phyloP scores from a whole-genome alignment of 2,888 invertebrate genomes.

The Drosophila testacea region DNA sequence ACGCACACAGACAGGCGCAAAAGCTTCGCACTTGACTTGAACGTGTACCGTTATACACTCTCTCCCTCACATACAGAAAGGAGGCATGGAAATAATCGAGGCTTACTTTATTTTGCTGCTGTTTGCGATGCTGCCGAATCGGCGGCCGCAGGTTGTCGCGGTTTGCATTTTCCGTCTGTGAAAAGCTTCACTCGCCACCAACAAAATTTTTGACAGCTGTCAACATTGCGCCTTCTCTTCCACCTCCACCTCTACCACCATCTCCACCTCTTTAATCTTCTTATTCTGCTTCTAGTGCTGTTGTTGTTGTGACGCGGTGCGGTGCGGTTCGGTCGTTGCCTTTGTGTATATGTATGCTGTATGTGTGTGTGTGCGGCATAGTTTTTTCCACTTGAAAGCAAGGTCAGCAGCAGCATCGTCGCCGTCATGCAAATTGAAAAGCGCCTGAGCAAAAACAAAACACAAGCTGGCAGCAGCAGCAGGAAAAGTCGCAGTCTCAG shows the following conservation, averaged over 20 bases:
- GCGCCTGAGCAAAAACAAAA: conserved; percentile 58
- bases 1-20: conserved; percentile 67
- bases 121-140: conserved; percentile 33
- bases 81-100: conserved; percentile 58
- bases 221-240: conserved; percentile 35
- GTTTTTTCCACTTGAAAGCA: conserved; percentile 71
- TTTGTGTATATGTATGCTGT: conserved; percentile 1
- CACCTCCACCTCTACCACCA: background rate
- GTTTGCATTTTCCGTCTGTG: conserved; percentile 41
- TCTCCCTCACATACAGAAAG: background rate
- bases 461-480: conserved; percentile 28
- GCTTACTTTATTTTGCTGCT: conserved; percentile 56
- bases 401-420: conserved; percentile 58
- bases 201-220: conserved; percentile 74
- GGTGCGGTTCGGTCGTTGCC: conserved; percentile 40
- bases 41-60: conserved; percentile 43
- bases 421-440: conserved; percentile 74
- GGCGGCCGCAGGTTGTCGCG: conserved; percentile 54
- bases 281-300: background rate
- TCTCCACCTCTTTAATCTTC: background rate
- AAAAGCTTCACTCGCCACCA: conserved; percentile 8
- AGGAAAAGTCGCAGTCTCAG: conserved; percentile 21
- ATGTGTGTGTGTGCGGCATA: conserved; percentile 54
- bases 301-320: conserved; percentile 24
- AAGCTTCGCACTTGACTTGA: conserved; percentile 78